Percentiles rank a stretch among this genome's conserved stretches.
phyloP scores from a whole-genome alignment of 2,113 vertebrate genomes.

The Cyrtonyx montezumae region DNA sequence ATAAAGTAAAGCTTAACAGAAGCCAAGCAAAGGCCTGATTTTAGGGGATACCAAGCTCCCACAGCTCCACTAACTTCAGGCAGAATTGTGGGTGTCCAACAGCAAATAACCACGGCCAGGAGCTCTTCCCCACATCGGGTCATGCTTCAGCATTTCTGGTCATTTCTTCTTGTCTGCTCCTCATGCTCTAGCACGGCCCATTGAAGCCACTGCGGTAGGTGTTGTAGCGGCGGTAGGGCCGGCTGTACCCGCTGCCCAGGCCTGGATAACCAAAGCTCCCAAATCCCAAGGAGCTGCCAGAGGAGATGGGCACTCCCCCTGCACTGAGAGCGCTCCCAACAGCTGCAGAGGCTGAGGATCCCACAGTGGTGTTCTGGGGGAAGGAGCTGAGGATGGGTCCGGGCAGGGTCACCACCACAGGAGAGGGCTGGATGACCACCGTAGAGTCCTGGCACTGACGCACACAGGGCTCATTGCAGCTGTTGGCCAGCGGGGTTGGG shows the following conservation, averaged over 20 bases:
- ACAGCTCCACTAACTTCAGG: background rate
- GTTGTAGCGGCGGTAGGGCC: background rate
- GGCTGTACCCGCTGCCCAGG: background rate
- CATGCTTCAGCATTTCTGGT: background rate
- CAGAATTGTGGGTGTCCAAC: background rate
- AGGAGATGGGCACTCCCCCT: background rate
- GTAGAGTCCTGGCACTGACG: background rate
- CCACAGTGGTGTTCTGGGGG: conserved; percentile 18
- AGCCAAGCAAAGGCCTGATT: background rate
- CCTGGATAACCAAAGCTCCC: conserved; percentile 13
- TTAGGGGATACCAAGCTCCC: background rate
- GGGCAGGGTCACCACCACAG: background rate
- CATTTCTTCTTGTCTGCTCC: background rate
- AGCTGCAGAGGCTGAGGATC: background rate
- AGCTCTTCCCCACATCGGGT: background rate
- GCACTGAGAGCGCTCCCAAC: background rate
- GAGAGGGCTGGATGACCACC: background rate
- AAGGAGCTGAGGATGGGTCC: conserved; percentile 56
- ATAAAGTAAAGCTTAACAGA: background rate
- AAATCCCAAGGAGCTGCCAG: background rate
- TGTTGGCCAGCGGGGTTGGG: background rate
- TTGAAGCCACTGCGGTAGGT: background rate
- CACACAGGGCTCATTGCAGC: background rate
- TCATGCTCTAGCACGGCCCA: background rate
- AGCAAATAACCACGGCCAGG: accelerated